Evolutionary conservation across 2,888 invertebrate genomes (phyloP).

Genomic region (Drosophila pseudotalamancana): DNA sequence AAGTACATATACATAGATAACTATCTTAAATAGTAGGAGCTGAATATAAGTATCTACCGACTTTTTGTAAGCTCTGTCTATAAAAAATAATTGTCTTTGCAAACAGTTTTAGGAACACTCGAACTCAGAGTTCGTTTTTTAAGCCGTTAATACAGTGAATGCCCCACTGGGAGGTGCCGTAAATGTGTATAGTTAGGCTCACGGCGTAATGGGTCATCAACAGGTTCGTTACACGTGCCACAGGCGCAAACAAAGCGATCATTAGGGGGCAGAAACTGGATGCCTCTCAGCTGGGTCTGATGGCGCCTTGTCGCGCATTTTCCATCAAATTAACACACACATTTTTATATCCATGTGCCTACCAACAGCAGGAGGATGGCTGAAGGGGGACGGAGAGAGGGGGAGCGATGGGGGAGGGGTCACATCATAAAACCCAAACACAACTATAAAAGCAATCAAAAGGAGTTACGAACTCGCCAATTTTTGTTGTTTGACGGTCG

Average conservation of each 20-base stretch:
- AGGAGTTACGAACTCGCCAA: slow-evolving; percentile 69
- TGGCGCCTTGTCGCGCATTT: slow-evolving; percentile 66
- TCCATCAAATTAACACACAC: slow-evolving; percentile 73
- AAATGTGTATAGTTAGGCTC: neutral
- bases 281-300: slow-evolving; percentile 27
- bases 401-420: neutral
- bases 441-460: slow-evolving; percentile 77
- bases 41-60: too few relatives aligned
- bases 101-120: too few relatives aligned
- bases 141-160: neutral
- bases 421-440: slow-evolving; percentile 59
- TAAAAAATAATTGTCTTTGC: too few relatives aligned
- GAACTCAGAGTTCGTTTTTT: neutral
- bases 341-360: slow-evolving; percentile 64
- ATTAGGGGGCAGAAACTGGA: slow-evolving; percentile 41
- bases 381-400: too few relatives aligned
- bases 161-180: neutral
- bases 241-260: slow-evolving; percentile 40
- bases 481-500: slow-evolving; percentile 40
- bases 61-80: too few relatives aligned
- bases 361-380: neutral
- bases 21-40: too few relatives aligned
- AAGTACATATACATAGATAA: too few relatives aligned
- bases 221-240: slow-evolving; percentile 20
- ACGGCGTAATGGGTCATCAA: slow-evolving; percentile 17